Base-by-base conservation (phyloP, 1,140 invertebrate genomes). In the Zaprionus taronus region DNA sequence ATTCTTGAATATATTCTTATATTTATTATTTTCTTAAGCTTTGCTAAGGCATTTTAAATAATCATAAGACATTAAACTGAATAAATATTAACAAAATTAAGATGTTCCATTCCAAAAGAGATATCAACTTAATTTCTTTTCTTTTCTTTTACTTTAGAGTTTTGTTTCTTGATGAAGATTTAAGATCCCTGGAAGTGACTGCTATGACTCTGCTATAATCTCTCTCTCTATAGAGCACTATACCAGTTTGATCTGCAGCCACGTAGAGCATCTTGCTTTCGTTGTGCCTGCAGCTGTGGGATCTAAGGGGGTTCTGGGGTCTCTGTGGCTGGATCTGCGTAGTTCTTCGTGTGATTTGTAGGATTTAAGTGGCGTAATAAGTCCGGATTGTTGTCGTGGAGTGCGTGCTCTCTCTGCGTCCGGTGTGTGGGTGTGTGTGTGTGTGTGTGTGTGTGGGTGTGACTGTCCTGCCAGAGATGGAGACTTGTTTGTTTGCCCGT, bases 291-390 rank as follows among this genome's bases (percentile, higher is more conserved):
- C 2, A 4, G 44, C 22, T 31, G 14, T 12, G 26, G 34, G 61
- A 44, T 7, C 36, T 4, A 7, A 44, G 41, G 6, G 44, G 12
- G 11, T 31, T 63, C 51, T 55, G 51, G 24, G 53, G 24, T 38
- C 47, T 22, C 53, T n/a, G 41, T 57, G 53, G 56, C 11, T 56
- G 26, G 15, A 56, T 56, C 26, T 56, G 14, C 9, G 22, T 15
- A 55, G 20, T 38, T 38, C 49, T 51, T 36, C 55, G 51, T 71
- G 84, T 65, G 82, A 89, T 81, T 65, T 76, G 84, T 84, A 77
- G 73, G 84, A 81, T 72, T 89, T 84, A 90, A 89, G 81, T 89
- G 84, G 81, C 84, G 79, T 84, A 84, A 90, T 84, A 90, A 84
- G 84, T 90, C 65, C 84, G 75, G 74, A 83, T 89, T 81, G 44